Percentiles rank a stretch among this genome's conserved stretches.
phyloP scores from a whole-genome alignment of 2,113 vertebrate genomes.

The Ciconia stormi region DNA sequence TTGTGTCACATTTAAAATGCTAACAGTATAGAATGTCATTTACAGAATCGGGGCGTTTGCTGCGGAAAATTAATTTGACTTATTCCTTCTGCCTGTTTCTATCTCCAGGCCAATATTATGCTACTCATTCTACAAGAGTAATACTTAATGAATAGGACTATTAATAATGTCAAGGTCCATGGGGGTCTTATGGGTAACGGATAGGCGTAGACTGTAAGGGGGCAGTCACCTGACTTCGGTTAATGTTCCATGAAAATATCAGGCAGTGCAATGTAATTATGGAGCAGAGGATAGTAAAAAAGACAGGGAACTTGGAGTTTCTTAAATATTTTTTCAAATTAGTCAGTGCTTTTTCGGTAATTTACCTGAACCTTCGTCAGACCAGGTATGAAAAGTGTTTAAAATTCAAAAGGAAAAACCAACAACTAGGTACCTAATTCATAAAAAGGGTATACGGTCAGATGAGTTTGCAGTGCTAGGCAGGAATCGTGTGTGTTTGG shows the following conservation, averaged over 20 bases:
- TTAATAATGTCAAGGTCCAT: conserved; percentile 91
- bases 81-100: conserved; percentile 90
- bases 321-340: conserved; percentile 82
- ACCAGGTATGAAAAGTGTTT: not conserved
- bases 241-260: conserved; percentile 99
- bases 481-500: not conserved
- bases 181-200: conserved; percentile 88
- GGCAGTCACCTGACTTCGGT: conserved; percentile 87
- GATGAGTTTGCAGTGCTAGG: not conserved
- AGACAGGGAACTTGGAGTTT: conserved; percentile 77
- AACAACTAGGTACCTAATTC: not conserved
- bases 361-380: not conserved
- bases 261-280: conserved; percentile 93
- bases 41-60: conserved; percentile 91
- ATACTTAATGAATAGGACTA: conserved; percentile 98
- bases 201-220: conserved; percentile 84
- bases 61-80: conserved; percentile 93
- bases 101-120: conserved; percentile 96
- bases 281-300: conserved; percentile 83
- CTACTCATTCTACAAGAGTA: conserved; percentile 95
- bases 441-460: not conserved
- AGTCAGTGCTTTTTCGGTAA: not conserved
- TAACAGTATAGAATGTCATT: conserved; percentile 94
- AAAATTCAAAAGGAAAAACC: not conserved
- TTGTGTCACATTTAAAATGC: conserved; percentile 97